Conservation (phyloP, 2,797 vertebrate genomes). For the Dendrocincla fuliginosa region DNA sequence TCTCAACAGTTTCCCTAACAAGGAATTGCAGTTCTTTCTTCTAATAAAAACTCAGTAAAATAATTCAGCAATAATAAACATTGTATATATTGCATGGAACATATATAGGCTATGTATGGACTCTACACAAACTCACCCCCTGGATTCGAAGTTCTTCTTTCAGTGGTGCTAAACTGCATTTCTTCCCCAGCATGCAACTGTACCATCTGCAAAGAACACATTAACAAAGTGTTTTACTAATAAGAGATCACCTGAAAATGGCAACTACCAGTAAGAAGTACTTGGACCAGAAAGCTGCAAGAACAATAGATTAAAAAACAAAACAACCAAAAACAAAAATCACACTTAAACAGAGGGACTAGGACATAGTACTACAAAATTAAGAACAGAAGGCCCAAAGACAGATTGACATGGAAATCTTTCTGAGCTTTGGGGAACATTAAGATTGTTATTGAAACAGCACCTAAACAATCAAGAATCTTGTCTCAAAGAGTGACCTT, state of each 20-base stretch:
- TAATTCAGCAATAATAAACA: not conserved
- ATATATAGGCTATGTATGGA: not conserved
- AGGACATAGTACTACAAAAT: not conserved
- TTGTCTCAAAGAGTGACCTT: not conserved
- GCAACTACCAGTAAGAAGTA: not conserved
- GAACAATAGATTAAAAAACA: not conserved
- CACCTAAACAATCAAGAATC: not conserved
- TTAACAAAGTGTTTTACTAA: not conserved
- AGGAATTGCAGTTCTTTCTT: not conserved
- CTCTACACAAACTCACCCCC: conserved; percentile 81
- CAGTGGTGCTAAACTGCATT: conserved; percentile 94
- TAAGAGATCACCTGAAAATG: not conserved
- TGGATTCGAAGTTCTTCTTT: conserved; percentile 96
- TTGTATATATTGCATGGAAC: not conserved
- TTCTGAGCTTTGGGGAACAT: not conserved
- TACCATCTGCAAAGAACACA: conserved; percentile 88
- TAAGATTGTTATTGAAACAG: not conserved
- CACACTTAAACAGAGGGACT: not conserved
- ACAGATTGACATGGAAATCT: not conserved
- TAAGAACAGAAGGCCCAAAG: not conserved
- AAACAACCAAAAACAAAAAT: not conserved
- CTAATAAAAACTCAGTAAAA: not conserved
- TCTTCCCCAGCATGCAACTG: conserved; percentile 99
- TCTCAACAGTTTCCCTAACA: not conserved
- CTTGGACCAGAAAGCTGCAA: not conserved